Percentiles rank a stretch among this genome's conserved stretches.
Evolutionary conservation across 2,888 invertebrate genomes (phyloP).

Genomic region (Sphaerophoria taeniata): DNA sequence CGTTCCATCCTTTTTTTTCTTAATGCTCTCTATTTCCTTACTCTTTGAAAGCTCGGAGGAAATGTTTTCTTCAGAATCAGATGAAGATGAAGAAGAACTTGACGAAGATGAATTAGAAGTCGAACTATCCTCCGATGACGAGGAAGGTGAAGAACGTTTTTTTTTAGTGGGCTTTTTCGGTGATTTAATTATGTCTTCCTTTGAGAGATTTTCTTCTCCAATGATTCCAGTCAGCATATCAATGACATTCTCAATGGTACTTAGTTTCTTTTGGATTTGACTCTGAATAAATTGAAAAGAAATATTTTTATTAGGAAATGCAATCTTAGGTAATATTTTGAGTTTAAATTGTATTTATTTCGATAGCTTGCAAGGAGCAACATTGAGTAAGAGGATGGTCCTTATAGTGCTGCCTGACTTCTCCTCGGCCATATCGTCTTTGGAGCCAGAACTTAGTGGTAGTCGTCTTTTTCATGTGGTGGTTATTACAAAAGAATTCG

Average conservation of each 20-base stretch:
- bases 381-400: conserved; percentile 57
- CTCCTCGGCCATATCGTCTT: conserved; percentile 47
- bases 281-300: conserved; percentile 77
- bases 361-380: conserved; percentile 64
- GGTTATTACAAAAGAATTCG: conserved; percentile 54
- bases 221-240: conserved; percentile 94
- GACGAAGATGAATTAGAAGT: conserved; percentile 77
- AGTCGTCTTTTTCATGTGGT: conserved; percentile 39
- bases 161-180: conserved; percentile 63
- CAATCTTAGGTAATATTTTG: conserved; percentile 58
- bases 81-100: conserved; percentile 78
- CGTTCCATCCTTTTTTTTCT: conserved; percentile 76
- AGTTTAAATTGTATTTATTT: conserved; percentile 72
- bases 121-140: conserved; percentile 75
- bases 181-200: conserved; percentile 72
- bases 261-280: conserved; percentile 82
- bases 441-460: conserved; percentile 49
- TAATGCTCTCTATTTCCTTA: conserved; percentile 82
- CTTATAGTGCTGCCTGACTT: conserved; percentile 44
- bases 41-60: conserved; percentile 82
- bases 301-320: conserved; percentile 35
- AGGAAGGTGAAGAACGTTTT: conserved; percentile 67
- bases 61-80: conserved; percentile 79
- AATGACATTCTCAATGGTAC: conserved; percentile 93
- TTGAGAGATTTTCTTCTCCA: conserved; percentile 86